Evolutionary conservation across 2,888 invertebrate species (phyloP).

Genomic region (Thecocarcelia acutangulata): DNA sequence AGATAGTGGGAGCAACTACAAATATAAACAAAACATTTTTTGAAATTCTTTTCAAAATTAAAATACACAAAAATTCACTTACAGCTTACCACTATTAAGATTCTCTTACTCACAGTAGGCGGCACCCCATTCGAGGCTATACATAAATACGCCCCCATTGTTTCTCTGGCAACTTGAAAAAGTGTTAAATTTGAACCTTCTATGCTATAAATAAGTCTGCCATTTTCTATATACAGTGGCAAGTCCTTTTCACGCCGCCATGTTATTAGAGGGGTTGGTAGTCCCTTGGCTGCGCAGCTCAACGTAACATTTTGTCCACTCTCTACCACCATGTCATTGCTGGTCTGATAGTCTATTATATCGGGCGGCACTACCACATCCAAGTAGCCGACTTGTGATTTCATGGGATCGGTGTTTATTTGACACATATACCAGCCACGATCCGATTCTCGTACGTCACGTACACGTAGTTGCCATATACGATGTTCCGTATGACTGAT

Average conservation of each 20-base stretch:
- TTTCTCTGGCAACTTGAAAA: constrained; percentile 76
- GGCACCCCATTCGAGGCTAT: constrained; percentile 81
- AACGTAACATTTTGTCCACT: constrained; percentile 94
- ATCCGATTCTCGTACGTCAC: constrained; percentile 91
- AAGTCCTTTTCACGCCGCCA: constrained; percentile 93
- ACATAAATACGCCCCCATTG: constrained; percentile 81
- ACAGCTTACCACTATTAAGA: constrained; percentile 80
- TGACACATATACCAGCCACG: constrained; percentile 96
- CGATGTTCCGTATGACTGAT: constrained; percentile 92
- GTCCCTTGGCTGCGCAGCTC: constrained; percentile 92
- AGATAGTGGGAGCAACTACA: constrained; percentile 80
- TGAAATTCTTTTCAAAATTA: neutral
- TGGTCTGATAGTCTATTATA: constrained; percentile 92
- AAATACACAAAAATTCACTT: constrained; percentile 63
- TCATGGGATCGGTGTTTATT: constrained; percentile 96
- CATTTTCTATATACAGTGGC: constrained; percentile 80
- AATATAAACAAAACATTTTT: neutral
- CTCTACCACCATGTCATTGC: constrained; percentile 91
- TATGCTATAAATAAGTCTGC: constrained; percentile 76
- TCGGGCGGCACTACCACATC: constrained; percentile 94
- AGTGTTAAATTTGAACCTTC: constrained; percentile 79
- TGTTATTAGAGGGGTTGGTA: constrained; percentile 91
- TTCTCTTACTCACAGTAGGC: constrained; percentile 81
- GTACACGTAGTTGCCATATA: constrained; percentile 93
- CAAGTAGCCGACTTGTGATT: constrained; percentile 92